Percentiles rank a stretch among this genome's conserved stretches.
phyloP scores from a whole-genome alignment of 2,113 vertebrate genomes.

The Tetrax tetrax region DNA sequence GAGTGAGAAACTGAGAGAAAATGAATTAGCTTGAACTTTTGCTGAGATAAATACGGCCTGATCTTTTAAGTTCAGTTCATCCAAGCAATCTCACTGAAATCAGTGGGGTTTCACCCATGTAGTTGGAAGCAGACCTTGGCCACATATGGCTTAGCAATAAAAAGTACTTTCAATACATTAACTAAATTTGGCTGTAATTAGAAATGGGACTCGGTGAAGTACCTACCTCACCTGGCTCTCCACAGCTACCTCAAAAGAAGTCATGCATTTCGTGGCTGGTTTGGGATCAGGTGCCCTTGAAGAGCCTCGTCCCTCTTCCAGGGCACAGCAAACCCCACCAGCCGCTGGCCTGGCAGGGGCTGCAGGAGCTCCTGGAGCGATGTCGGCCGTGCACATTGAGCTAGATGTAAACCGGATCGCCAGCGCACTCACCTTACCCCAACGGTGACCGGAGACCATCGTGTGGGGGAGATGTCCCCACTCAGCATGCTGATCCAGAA shows the following conservation, averaged over 20 bases:
- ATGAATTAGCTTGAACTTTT: slow-evolving; percentile 63
- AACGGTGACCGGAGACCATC: fast-evolving
- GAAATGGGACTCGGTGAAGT: neutral
- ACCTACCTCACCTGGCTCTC: neutral
- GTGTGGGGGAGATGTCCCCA: fast-evolving
- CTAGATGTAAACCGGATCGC: neutral
- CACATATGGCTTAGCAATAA: neutral
- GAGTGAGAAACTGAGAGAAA: neutral
- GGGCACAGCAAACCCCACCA: neutral
- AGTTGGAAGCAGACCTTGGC: neutral
- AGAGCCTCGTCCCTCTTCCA: neutral
- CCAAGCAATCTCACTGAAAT: slow-evolving; percentile 1
- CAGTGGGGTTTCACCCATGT: neutral
- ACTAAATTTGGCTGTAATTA: neutral
- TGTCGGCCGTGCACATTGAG: fast-evolving
- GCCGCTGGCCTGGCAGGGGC: fast-evolving
- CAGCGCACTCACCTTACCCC: fast-evolving
- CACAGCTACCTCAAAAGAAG: neutral
- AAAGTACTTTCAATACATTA: neutral
- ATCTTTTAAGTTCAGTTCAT: slow-evolving; percentile 54
- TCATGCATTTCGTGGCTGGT: fast-evolving
- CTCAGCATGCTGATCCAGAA: fast-evolving
- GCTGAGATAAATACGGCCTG: slow-evolving; percentile 43
- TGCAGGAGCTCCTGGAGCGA: neutral
- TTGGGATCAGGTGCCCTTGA: neutral